A percentile compares a stretch with the other conserved stretches of the same genome.
Evolutionary conservation across 2,113 vertebrate genomes (phyloP).

Genomic region (Pelecanoides urinatrix): DNA sequence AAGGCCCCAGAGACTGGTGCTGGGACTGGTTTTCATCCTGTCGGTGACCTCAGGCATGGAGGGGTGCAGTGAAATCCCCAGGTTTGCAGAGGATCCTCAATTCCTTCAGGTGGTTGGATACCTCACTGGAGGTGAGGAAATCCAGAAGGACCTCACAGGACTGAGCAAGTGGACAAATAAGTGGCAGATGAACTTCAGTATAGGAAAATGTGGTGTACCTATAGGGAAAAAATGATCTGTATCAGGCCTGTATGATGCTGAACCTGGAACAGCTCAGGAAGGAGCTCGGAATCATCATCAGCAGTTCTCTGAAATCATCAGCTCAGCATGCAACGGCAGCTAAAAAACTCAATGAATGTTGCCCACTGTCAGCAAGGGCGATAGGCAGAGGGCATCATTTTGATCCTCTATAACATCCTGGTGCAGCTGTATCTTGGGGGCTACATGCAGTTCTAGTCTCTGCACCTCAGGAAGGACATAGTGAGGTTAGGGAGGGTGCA

Average conservation of each 20-base stretch:
- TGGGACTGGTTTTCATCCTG: neutral
- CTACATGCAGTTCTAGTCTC: neutral
- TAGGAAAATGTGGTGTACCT: neutral
- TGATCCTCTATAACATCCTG: neutral
- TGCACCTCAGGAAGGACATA: neutral
- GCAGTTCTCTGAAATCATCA: neutral
- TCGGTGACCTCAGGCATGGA: neutral
- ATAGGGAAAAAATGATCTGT: neutral
- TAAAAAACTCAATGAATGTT: neutral
- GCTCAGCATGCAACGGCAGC: neutral
- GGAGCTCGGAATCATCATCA: rapidly evolving
- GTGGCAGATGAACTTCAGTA: neutral
- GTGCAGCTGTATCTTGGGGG: rapidly evolving
- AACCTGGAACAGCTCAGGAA: neutral
- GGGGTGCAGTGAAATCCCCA: neutral
- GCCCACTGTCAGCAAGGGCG: neutral
- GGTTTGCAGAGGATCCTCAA: neutral
- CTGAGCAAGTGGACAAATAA: neutral
- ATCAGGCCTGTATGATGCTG: neutral
- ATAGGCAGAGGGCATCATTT: neutral
- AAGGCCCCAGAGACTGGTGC: neutral
- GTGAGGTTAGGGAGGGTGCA: neutral
- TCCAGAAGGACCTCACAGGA: neutral
- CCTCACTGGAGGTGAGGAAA: neutral
- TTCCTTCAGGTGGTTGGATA: neutral